A percentile compares a stretch with the other conserved stretches of the same genome.
These are phyloP conservation scores for Chrysina gloriosa DNA, from an alignment of 2,888 invertebrate species.

Conservation along the genomic window DNA sequence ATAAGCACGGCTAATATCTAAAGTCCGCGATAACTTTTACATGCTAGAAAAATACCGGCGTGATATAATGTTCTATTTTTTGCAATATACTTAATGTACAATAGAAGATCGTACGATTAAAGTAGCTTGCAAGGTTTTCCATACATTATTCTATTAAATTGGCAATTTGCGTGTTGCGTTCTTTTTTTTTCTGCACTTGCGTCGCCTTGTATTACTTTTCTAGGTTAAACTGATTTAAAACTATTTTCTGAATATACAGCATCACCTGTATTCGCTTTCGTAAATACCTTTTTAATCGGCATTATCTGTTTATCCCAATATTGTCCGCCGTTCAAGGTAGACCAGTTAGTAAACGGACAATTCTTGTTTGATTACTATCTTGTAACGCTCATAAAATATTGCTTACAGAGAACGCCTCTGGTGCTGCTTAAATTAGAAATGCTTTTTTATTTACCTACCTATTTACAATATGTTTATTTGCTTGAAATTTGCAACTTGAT, in stretches of 20 bases:
- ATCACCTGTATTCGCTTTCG: not conserved
- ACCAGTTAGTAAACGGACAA: slow-evolving; percentile 11
- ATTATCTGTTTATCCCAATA: slow-evolving; percentile 12
- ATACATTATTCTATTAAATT: not conserved
- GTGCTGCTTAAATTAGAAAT: not conserved
- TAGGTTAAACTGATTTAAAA: no score
- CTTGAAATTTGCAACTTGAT: not conserved
- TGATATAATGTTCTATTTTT: no score
- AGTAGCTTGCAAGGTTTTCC: not conserved
- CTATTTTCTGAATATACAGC: no score
- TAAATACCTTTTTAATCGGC: not conserved
- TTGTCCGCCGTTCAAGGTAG: slow-evolving; percentile 17
- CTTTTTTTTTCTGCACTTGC: not conserved
- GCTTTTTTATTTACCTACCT: not conserved
- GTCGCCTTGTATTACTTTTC: not conserved
- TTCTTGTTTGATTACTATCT: slow-evolving; percentile 18
- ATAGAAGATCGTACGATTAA: not conserved
- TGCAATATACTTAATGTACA: no score
- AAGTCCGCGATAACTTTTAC: no score
- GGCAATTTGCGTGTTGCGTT: not conserved
- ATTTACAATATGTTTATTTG: not conserved
- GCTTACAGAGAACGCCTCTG: not conserved
- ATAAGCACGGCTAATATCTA: no score
- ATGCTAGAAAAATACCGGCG: no score
- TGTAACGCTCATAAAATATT: slow-evolving; percentile 3